Conservation (phyloP, 2,113 vertebrate genomes). For the Picathartes gymnocephalus region DNA sequence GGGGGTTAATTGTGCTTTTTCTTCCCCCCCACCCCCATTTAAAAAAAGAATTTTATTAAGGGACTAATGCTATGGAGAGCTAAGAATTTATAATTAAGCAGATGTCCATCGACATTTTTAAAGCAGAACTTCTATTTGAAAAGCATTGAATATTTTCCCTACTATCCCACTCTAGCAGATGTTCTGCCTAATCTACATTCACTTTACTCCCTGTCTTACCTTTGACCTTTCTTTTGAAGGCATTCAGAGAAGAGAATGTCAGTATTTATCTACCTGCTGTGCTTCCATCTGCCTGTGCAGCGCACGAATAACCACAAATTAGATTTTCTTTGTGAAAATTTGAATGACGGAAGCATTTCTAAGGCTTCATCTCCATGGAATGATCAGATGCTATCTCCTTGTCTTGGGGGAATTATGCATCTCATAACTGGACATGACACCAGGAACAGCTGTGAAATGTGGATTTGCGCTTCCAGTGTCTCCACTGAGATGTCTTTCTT, state of each 20-base stretch:
- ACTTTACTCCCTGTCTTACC: slow-evolving; percentile 69
- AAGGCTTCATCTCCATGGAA: slow-evolving; percentile 48
- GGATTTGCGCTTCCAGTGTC: slow-evolving; percentile 15
- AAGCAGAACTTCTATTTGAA: slow-evolving; percentile 47
- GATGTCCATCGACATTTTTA: slow-evolving; percentile 37
- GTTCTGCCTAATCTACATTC: slow-evolving; percentile 73
- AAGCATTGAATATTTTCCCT: slow-evolving; percentile 55
- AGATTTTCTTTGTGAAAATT: slow-evolving; percentile 73
- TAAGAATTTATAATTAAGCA: slow-evolving; percentile 59
- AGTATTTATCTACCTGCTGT: slow-evolving; percentile 82
- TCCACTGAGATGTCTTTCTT: slow-evolving; percentile 3
- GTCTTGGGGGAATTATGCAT: slow-evolving; percentile 54
- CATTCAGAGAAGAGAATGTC: slow-evolving; percentile 73
- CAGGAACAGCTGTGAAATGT: slow-evolving; percentile 63
- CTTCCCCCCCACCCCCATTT: not conserved
- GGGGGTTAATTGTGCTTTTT: slow-evolving; percentile 18
- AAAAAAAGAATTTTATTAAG: not conserved
- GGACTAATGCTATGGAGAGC: not conserved
- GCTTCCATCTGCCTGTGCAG: slow-evolving; percentile 76
- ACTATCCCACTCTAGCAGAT: slow-evolving; percentile 70
- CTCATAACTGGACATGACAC: slow-evolving; percentile 58
- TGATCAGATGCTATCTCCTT: slow-evolving; percentile 63
- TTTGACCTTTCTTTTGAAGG: slow-evolving; percentile 77
- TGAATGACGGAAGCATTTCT: slow-evolving; percentile 74
- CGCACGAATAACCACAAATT: slow-evolving; percentile 69